phyloP scores from a whole-genome alignment of 2,888 invertebrate species.

The Volucella inanis region DNA sequence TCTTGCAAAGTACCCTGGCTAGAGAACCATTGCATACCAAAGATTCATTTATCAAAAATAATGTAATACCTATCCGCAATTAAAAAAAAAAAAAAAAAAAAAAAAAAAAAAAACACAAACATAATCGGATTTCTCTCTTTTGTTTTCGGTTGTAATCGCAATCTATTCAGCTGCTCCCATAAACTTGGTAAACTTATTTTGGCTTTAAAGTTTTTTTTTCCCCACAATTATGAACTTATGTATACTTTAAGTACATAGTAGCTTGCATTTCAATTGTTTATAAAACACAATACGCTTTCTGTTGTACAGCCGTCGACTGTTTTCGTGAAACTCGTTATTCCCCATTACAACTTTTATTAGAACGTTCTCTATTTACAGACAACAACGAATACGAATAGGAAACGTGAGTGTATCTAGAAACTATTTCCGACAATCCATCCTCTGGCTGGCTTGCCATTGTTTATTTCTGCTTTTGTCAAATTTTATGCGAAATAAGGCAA shows the following conservation, averaged over 20 bases:
- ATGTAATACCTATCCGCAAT: no score
- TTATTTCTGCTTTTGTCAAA: slow-evolving; percentile 59
- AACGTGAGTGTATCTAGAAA: slow-evolving; percentile 35
- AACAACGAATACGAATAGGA: neutral
- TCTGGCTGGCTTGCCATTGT: slow-evolving; percentile 37
- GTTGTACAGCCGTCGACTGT: neutral
- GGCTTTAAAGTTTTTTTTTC: slow-evolving; percentile 9
- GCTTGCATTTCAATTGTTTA: slow-evolving; percentile 26
- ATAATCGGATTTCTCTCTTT: no score
- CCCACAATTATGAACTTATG: slow-evolving; percentile 4
- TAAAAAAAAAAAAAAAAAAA: no score
- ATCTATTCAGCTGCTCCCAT: no score
- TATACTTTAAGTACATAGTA: neutral
- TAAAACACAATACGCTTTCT: slow-evolving; percentile 14
- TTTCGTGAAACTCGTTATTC: neutral
- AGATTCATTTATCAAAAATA: no score
- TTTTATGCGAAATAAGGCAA: slow-evolving; percentile 63
- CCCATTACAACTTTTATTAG: slow-evolving; percentile 12
- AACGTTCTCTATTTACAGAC: slow-evolving; percentile 1
- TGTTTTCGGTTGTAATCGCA: no score
- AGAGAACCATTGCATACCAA: no score
- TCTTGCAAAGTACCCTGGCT: no score
- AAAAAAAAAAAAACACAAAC: no score
- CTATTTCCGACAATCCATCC: slow-evolving; percentile 38
- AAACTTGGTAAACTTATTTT: no score